phyloP scores from a whole-genome alignment of 1,140 invertebrate genomes.

The Drosophila kepulauana region DNA sequence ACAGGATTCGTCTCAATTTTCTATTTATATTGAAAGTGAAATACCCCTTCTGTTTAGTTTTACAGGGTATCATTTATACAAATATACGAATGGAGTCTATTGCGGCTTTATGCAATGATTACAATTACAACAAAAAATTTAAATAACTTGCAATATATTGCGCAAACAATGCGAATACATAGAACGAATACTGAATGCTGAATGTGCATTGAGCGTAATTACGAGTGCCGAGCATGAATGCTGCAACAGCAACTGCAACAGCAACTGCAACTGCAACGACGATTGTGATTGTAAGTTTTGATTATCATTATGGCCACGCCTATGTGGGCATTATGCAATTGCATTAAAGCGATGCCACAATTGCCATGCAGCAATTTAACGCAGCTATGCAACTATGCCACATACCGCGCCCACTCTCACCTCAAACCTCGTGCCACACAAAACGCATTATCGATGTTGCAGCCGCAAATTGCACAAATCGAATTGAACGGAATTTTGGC shows the following conservation, averaged over 20 bases:
- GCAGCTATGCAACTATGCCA: conserved; percentile 13
- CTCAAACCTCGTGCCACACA: conserved; percentile 13
- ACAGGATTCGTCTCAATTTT: background rate
- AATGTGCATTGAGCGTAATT: conserved; percentile 34
- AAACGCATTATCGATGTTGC: conserved; percentile 53
- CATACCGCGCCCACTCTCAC: background rate
- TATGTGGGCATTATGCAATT: conserved; percentile 44
- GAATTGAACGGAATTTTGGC: conserved; percentile 48
- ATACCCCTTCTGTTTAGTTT: background rate
- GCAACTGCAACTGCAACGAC: conserved; percentile 19
- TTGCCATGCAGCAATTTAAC: conserved; percentile 25
- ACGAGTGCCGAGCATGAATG: conserved; percentile 13
- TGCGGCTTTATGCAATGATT: conserved; percentile 16
- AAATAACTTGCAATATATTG: conserved; percentile 23
- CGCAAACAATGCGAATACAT: conserved; percentile 24
- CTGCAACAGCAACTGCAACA: background rate
- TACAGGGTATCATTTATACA: background rate
- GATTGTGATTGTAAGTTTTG: conserved; percentile 29
- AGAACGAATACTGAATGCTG: conserved; percentile 1
- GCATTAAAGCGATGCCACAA: conserved; percentile 45
- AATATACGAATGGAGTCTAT: conserved; percentile 8
- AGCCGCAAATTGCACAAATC: conserved; percentile 68
- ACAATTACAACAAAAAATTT: conserved; percentile 32
- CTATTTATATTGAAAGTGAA: background rate
- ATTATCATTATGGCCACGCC: conserved; percentile 33